A percentile compares a stretch with the other conserved stretches of the same genome.
phyloP scores from a whole-genome alignment of 2,797 vertebrate species.

The Heteromormyrus szaboi region DNA sequence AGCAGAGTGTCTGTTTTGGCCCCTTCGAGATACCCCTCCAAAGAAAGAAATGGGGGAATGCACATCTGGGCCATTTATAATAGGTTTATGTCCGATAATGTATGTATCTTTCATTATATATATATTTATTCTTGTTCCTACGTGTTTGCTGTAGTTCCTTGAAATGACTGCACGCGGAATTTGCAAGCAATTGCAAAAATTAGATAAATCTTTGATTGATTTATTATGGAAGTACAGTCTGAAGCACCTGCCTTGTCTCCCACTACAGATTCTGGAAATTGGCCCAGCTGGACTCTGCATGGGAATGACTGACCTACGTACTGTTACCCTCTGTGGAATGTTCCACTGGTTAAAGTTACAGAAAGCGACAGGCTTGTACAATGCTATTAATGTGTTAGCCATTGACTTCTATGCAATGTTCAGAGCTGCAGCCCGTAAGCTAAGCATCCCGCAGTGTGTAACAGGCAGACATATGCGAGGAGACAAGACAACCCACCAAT shows the following conservation, averaged over 20 bases:
- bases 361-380: neutral
- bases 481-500: neutral
- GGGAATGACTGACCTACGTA: neutral
- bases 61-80: neutral
- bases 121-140: neutral
- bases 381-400: constrained; percentile 7
- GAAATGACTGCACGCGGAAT: neutral
- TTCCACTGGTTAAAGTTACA: constrained; percentile 3
- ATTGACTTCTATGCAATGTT: neutral
- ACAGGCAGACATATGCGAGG: neutral
- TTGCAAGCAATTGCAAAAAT: neutral
- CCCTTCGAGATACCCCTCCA: neutral
- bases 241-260: neutral
- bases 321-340: constrained; percentile 12
- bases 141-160: too few relatives aligned
- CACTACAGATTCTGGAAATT: neutral
- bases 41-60: neutral
- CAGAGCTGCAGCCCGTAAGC: neutral
- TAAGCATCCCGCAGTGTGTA: neutral
- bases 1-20: neutral
- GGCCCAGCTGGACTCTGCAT: neutral
- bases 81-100: neutral
- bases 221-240: too few relatives aligned
- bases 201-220: neutral
- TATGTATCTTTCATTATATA: neutral